Evolutionary conservation across 2,888 invertebrate species (phyloP).

Genomic region (Cabera pusaria): DNA sequence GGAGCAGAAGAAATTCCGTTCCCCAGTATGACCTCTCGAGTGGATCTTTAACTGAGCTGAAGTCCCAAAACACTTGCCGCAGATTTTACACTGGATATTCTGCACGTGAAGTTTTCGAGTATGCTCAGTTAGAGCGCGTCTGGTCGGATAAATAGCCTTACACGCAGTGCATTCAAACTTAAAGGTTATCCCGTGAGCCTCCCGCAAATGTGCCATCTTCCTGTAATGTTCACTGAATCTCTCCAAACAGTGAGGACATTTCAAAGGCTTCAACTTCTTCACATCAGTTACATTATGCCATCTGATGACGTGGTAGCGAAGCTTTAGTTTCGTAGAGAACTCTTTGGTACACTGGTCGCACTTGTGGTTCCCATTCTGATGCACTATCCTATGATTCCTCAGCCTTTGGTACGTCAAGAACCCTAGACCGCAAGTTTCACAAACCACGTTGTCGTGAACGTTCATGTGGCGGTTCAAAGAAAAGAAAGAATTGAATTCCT

Average conservation of each 20-base stretch:
- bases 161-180: constrained; percentile 64
- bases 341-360: constrained; percentile 65
- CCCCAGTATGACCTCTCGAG: constrained; percentile 64
- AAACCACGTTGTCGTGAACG: constrained; percentile 67
- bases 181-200: constrained; percentile 64
- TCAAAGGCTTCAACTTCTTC: constrained; percentile 62
- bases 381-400: constrained; percentile 66
- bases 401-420: constrained; percentile 70
- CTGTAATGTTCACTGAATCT: constrained; percentile 68
- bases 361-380: constrained; percentile 64
- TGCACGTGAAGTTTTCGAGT: constrained; percentile 67
- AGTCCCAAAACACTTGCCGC: constrained; percentile 69
- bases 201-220: constrained; percentile 70
- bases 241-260: constrained; percentile 72
- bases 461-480: constrained; percentile 72
- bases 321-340: constrained; percentile 64
- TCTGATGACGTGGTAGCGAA: constrained; percentile 63
- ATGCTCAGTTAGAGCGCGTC: constrained; percentile 67
- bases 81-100: constrained; percentile 66
- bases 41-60: constrained; percentile 65
- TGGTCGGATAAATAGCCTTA: constrained; percentile 56
- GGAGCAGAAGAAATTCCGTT: constrained; percentile 63
- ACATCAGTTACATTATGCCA: constrained; percentile 61
- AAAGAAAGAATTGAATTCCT: constrained; percentile 67
- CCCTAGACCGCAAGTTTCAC: constrained; percentile 70